Evolutionary conservation across 2,797 vertebrate genomes (phyloP).

Genomic region (Perdix hodgsoniae): DNA sequence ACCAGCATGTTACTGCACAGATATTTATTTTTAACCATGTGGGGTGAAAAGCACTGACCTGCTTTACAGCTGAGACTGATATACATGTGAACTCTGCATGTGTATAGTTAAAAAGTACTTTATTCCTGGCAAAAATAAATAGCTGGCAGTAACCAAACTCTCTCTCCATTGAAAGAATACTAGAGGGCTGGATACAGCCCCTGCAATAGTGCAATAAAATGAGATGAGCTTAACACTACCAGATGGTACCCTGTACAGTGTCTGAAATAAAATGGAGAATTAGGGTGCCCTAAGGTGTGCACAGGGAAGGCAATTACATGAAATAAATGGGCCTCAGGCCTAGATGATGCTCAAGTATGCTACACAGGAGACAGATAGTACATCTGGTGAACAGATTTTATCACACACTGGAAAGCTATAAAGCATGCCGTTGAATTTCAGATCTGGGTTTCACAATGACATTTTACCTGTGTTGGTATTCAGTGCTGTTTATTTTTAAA

Average conservation of each 20-base stretch:
- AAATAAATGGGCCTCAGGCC: constrained; percentile 97
- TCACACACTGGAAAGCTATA: constrained; percentile 86
- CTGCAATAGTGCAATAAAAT: constrained; percentile 80
- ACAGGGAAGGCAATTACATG: constrained; percentile 96
- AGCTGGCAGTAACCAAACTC: constrained; percentile 77
- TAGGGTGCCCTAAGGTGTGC: constrained; percentile 96
- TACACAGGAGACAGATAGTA: constrained; percentile 87
- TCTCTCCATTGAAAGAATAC: constrained; percentile 75
- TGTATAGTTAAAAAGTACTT: constrained; percentile 75
- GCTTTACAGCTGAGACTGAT: constrained; percentile 61
- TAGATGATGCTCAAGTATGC: constrained; percentile 89
- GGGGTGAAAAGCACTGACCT: constrained; percentile 62
- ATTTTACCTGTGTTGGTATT: constrained; percentile 87
- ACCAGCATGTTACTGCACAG: constrained; percentile 22
- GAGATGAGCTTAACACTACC: constrained; percentile 87
- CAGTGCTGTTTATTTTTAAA: constrained; percentile 84
- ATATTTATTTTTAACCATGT: constrained; percentile 35
- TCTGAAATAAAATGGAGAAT: constrained; percentile 98
- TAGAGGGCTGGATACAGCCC: constrained; percentile 75
- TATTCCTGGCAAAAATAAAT: constrained; percentile 85
- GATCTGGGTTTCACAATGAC: constrained; percentile 80
- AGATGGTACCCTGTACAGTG: constrained; percentile 97
- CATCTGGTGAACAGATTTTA: constrained; percentile 90
- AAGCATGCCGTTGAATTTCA: constrained; percentile 80
- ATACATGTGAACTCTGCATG: constrained; percentile 66